phyloP scores from a whole-genome alignment of 2,888 invertebrate genomes.

The Thera britannica region DNA sequence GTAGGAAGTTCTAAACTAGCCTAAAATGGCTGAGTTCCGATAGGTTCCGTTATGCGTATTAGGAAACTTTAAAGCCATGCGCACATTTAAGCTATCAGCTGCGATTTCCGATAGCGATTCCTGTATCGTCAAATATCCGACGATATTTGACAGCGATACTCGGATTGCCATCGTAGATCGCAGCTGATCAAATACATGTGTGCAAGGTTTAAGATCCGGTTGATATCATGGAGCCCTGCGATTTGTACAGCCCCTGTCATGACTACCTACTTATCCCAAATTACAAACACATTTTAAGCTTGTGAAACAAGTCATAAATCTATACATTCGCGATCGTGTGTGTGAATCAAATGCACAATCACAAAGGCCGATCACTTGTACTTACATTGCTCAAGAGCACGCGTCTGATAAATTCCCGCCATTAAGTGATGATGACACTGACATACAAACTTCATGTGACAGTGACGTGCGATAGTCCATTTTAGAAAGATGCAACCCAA shows the following conservation, averaged over 20 bases:
- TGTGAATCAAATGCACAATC: conserved; percentile 56
- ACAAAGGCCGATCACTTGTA: conserved; percentile 45
- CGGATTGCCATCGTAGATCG: too few species aligned
- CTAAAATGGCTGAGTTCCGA: too few species aligned
- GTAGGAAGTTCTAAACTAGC: too few species aligned
- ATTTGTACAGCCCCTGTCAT: conserved; percentile 33
- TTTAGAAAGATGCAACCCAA: conserved; percentile 11
- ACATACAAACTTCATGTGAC: conserved; percentile 44
- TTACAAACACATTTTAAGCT: conserved; percentile 34
- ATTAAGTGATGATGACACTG: conserved; percentile 52
- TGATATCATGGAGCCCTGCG: background rate
- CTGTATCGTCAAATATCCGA: too few species aligned
- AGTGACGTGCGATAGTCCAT: conserved; percentile 35
- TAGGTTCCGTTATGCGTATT: too few species aligned
- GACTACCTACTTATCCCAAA: conserved; percentile 32
- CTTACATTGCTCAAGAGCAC: conserved; percentile 35
- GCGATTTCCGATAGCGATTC: too few species aligned
- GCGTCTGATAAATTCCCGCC: conserved; percentile 37
- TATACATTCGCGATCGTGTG: conserved; percentile 50
- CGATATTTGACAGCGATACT: too few species aligned
- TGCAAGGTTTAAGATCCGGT: too few species aligned
- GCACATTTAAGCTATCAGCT: too few species aligned
- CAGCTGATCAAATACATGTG: too few species aligned
- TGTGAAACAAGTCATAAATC: conserved; percentile 40
- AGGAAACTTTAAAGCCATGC: too few species aligned